Evolutionary conservation across 2,888 invertebrate genomes (phyloP), one percentile per base, ranked within the genome.

Genomic region (Polyploca ridens): DNA sequence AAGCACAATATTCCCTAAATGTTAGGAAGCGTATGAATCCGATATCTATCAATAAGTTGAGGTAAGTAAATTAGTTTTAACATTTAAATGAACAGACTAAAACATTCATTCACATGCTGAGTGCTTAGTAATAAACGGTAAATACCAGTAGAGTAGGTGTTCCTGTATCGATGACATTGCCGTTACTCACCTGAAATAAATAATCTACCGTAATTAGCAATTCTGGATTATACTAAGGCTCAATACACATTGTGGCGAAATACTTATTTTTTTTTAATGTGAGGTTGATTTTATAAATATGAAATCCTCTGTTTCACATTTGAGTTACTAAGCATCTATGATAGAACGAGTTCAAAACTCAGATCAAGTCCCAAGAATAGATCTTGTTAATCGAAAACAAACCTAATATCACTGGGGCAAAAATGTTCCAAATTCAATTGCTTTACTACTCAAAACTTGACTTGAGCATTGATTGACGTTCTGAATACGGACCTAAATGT

Each of bases 131-230:
- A 78, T 78, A 82, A 85, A 83, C 76, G 66, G 83, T 91, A 92
- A 88, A 88, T 94, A 94, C 94, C 94, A 94, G 92, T 84, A 94
- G 83, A 82, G 94, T 92, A 78, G 92, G 90, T 83, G 94, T 93
- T 90, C 94, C 94, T 80, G 93, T 91, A 84, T 94, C 94, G 93
- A 94, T 91, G 93, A 93, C 93, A 93, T 94, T 94, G 92, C 94
- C 94, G 93, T 94, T 94, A 94, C 94, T 93, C 93, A 94, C 93
- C 94, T 94, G 92, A 78, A 93, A 93, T 75, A 79, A 88, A 84
- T 64, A 83, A 82, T 79, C 60, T 62, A 57, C 58, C 44, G 67
- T 69, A 27, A 61, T 7, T 57, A 62, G 65, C 64, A 33, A 63
- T 69, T 67, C 64, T 62, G 44, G 59, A 35, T 68, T n/a, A 46